Base-by-base conservation (phyloP, 2,888 invertebrate species). In the Colostygia pectinataria region DNA sequence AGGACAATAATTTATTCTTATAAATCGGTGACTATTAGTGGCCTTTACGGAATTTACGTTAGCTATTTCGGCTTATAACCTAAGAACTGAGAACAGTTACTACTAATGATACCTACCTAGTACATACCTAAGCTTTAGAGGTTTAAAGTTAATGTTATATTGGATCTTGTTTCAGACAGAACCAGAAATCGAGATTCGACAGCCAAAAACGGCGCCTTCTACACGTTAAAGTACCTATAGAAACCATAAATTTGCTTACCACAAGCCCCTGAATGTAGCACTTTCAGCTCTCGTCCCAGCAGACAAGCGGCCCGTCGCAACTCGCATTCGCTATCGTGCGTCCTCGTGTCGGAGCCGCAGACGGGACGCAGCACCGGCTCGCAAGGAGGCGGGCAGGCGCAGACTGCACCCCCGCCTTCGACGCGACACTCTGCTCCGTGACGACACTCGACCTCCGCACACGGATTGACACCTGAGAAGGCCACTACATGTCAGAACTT, bases 291-390 rank as follows among this genome's bases (percentile, higher is more conserved):
- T 14, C 89, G 66, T 2, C 91, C 89, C n/a, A 91, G 68, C 10
- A 91, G 83, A 71, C 95, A 96, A 1, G 94, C 93, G 28, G 94
- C 93, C 50, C 94, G 91, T 54, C 92, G 91, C 70, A 98, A 86
- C 71, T 96, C 95, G 79, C 98, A 98, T 64, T 94, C 93, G 44
- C 95, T 95, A 57, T 94, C 93, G 85, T 96, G 97, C 0, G 96
- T 97, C 53, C 93, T 92, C 1, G 95, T 95, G 73, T 97, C 97
- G 2, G 94, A 93, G 2, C 96, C 97, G 80, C 98, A 98, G 7
- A 97, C 96, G 2, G 95, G 95, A 36, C 94, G 91, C 89, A 96
- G 92, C 39, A 95, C 92, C 7, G 94, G 93, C 78, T 96, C 95
- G 76, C 97, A 97, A 18, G 92, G 91, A 8, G 94, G 92, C 0